Base-by-base conservation (phyloP, 2,888 invertebrate species). In the Dusona sp. region DNA sequence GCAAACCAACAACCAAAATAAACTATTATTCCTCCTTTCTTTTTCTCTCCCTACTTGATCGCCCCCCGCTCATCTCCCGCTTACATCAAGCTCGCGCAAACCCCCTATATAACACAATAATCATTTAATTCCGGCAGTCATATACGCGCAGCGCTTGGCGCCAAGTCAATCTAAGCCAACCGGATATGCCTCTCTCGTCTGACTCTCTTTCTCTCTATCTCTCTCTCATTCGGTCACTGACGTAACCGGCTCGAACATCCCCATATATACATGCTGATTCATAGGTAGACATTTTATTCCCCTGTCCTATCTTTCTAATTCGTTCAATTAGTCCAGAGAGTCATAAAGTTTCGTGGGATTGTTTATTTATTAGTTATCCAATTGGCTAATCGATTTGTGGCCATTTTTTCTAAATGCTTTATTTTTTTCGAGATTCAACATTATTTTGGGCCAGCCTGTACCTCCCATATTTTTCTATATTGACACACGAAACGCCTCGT, bases 91-190 rank as follows among this genome's bases (percentile, higher is more conserved):
- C 87, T 80, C 85, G 84, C 79, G 79, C 86, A 54, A 83, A 82
- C 89, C 89, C 90, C 87, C 88, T 91, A 89, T 90, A 92, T 93
- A 93, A 93, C 92, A 92, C 91, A 93, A 93, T 92, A 93, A 94
- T 94, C 94, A 93, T 93, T 93, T 94, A 93, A 94, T 94, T 94
- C 93, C 92, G 93, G 92, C 92, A 89, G 92, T 90, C 92, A 90
- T 92, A 65, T 77, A 93, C 93, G 93, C 92, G 91, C 92, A 92
- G 93, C 91, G 92, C 91, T 94, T 94, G 94, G 94, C 94, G 94
- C 94, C 94, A 92, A 93, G 92, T 93, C 93, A 94, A 94, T 94
- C 94, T 94, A 93, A 93, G 93, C 91, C 91, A 91, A 94, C 94
- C 94, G 94, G 94, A 94, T 94, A 93, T 94, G 93, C 93, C 93